These are phyloP conservation scores for Alectoris magna DNA, from an alignment of 2,797 vertebrate genomes.

Conservation along the genomic window DNA sequence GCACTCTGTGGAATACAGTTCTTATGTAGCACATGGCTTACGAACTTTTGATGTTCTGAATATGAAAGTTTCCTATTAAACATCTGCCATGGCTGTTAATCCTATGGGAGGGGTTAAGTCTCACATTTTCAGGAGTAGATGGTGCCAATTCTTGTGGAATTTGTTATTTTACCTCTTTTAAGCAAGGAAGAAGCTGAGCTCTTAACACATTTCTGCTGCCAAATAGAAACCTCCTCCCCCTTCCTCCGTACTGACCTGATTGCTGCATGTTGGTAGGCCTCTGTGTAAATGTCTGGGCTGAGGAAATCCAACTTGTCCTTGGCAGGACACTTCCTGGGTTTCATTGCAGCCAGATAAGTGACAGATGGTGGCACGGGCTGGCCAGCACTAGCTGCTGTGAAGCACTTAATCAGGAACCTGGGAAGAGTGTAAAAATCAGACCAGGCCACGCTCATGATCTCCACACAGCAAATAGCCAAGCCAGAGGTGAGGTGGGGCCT, in stretches of 20 bases:
- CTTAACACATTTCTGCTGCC: neutral
- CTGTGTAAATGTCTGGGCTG: slow-evolving; percentile 72
- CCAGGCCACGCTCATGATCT: neutral
- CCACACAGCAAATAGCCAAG: accelerated
- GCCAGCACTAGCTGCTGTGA: slow-evolving; percentile 48
- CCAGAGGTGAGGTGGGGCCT: neutral
- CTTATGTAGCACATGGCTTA: neutral
- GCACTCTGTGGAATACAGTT: neutral
- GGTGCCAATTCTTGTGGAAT: neutral
- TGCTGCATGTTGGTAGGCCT: slow-evolving; percentile 75
- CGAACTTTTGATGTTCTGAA: neutral
- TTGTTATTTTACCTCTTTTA: slow-evolving; percentile 3
- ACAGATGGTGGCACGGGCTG: slow-evolving; percentile 72
- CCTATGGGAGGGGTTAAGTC: neutral
- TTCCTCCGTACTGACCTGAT: slow-evolving; percentile 67
- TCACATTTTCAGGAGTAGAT: slow-evolving; percentile 7
- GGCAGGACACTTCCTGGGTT: slow-evolving; percentile 66
- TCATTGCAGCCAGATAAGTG: slow-evolving; percentile 67
- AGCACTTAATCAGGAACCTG: slow-evolving; percentile 83
- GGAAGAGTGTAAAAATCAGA: neutral
- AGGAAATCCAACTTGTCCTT: slow-evolving; percentile 76
- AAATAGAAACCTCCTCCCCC: neutral
- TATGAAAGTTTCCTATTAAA: neutral
- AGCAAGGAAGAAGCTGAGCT: neutral
- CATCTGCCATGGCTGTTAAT: neutral